A percentile compares a stretch with the other conserved stretches of the same genome.
Evolutionary conservation across 2,113 vertebrate species (phyloP).

Genomic region (Columbina picui): DNA sequence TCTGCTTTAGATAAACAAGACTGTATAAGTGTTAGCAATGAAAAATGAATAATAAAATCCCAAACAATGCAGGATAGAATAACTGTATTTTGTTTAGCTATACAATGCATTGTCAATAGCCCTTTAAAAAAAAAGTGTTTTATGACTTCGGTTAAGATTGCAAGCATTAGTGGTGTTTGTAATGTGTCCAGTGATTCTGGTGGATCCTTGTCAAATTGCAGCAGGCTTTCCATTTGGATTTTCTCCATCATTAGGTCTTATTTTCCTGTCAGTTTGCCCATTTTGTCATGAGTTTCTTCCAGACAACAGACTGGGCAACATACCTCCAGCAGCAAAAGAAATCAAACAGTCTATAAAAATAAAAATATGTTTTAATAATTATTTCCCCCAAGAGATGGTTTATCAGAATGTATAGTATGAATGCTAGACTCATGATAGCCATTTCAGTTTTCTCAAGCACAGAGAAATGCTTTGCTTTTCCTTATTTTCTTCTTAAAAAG

Average conservation of each 20-base stretch:
- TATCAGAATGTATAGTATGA: neutral
- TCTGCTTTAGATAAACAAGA: neutral
- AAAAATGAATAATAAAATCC: neutral
- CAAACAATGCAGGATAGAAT: neutral
- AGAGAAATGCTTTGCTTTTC: neutral
- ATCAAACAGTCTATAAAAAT: conserved; percentile 22
- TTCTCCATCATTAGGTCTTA: conserved; percentile 42
- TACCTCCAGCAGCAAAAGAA: conserved; percentile 36
- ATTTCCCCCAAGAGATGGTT: neutral
- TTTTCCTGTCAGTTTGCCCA: conserved; percentile 64
- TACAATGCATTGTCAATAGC: neutral
- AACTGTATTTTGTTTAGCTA: neutral
- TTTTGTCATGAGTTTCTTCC: conserved; percentile 45
- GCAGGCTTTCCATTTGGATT: conserved; percentile 46
- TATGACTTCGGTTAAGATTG: neutral
- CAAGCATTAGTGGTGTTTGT: neutral
- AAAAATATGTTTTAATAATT: conserved; percentile 11
- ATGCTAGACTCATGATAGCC: neutral
- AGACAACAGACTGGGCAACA: conserved; percentile 42
- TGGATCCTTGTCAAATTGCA: conserved; percentile 18
- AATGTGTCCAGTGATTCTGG: conserved; percentile 4
- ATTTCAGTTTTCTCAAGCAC: neutral
- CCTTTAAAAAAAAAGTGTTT: neutral
- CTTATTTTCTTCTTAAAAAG: neutral
- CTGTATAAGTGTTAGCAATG: neutral